phyloP scores from a whole-genome alignment of 2,797 vertebrate species.

The Tangara arthus region DNA sequence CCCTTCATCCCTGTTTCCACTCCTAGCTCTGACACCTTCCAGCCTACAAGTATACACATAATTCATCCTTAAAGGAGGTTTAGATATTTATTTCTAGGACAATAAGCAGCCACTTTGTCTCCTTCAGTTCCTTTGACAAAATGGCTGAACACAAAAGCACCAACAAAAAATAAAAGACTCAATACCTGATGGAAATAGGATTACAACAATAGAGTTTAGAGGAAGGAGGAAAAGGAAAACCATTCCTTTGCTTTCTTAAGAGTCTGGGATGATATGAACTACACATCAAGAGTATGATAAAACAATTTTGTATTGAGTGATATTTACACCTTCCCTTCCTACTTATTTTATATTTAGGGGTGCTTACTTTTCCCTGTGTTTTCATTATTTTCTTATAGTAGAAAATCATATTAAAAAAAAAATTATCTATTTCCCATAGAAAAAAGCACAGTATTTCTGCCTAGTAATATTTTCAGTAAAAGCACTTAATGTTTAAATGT shows the following conservation, averaged over 20 bases:
- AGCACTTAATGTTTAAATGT: background rate
- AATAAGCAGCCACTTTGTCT: background rate
- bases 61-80: background rate
- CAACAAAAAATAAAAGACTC: background rate
- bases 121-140: background rate
- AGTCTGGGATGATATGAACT: background rate
- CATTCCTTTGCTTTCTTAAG: background rate
- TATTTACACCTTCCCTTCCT: background rate
- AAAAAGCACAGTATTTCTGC: background rate
- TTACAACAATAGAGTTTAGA: background rate
- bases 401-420: background rate
- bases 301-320: background rate
- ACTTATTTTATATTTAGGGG: background rate
- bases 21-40: background rate
- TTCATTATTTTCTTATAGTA: background rate
- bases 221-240: background rate
- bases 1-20: fast-evolving
- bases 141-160: background rate
- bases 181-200: background rate
- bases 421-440: background rate
- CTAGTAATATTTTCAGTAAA: background rate
- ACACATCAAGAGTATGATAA: background rate
- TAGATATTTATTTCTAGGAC: background rate
- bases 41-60: background rate
- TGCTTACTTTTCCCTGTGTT: background rate